phyloP scores from a whole-genome alignment of 2,888 invertebrate species.

The Microdon myrmicae region DNA sequence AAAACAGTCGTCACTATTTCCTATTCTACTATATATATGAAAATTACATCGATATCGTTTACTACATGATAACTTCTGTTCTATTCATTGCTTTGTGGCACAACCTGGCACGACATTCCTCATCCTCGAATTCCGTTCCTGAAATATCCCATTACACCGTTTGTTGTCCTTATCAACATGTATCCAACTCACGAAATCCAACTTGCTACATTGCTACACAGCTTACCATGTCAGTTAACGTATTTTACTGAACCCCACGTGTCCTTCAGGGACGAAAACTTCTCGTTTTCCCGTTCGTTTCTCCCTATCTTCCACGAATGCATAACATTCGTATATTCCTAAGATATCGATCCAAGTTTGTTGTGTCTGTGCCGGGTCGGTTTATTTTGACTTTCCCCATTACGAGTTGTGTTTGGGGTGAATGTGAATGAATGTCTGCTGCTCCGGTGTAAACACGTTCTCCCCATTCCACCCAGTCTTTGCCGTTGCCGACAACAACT shows the following conservation, averaged over 20 bases:
- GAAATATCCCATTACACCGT: constrained; percentile 26
- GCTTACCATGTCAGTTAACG: no score
- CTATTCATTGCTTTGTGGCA: no score
- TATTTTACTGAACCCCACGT: no score
- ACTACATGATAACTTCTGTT: no score
- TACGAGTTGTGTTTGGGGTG: constrained; percentile 12
- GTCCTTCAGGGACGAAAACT: no score
- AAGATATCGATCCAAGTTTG: constrained; percentile 46
- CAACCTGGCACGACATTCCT: not conserved
- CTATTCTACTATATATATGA: no score
- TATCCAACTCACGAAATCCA: constrained; percentile 34
- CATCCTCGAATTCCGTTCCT: not conserved
- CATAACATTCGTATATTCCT: constrained; percentile 37
- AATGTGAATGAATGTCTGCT: constrained; percentile 46
- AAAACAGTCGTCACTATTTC: no score
- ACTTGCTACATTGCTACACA: constrained; percentile 30
- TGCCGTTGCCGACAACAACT: constrained; percentile 3
- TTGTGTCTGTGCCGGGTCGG: constrained; percentile 48
- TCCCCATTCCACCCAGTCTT: no score
- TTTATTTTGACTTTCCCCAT: constrained; percentile 37
- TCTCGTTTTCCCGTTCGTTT: no score
- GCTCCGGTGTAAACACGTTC: constrained; percentile 7
- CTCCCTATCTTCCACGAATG: no score
- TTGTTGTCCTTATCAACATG: constrained; percentile 48
- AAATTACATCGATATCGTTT: no score